Base-by-base conservation (phyloP, 2,888 invertebrate genomes). In the Drosophila basisetae region DNA sequence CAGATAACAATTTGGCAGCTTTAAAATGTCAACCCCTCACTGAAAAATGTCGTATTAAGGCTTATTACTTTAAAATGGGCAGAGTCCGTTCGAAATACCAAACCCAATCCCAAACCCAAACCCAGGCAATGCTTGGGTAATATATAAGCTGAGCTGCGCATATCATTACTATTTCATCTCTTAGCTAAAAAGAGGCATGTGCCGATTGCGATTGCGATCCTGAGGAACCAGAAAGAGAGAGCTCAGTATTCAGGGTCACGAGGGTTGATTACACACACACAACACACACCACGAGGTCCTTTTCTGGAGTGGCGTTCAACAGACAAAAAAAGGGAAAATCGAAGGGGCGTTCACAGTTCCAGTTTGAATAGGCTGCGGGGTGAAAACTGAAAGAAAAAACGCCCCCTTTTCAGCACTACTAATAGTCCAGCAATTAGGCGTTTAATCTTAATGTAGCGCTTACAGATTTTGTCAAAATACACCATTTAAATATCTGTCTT, bases 341-440 rank as follows among this genome's bases (percentile, higher is more conserved):
- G 25, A 67, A 59, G 63, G 67, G 76, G 58, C 73, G 73, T 69
- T 60, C 55, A 54, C 54, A 59, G 54, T 65, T 73, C 50, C 53
- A 64, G 63, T 53, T 50, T 50, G 35, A 30, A 59, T 65, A 63
- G 43, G 53, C 2, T n/a, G 43, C 6, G 22, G 22, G 10, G n/a
- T 10, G 41, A 25, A 9, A 25, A 9, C 25, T 47, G 25, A 54
- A 33, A n/a, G 35, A 53, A 30, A 73, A 71, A 64, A 80, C 81
- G 62, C 81, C 79, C 77, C 69, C 76, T 58, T 62, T 80, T 81
- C 59, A 55, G 43, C 62, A 72, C 59, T 64, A 52, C 73, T 86
- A 85, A 86, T 89, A 80, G 87, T 61, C 52, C 49, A 52, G 65
- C 84, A 89, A 85, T 85, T 89, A 89, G 71, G 60, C 56, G 63